Evolutionary conservation across 1,140 invertebrate genomes (phyloP), one percentile per base, ranked within the genome.

Genomic region (Drosophila willistoni): DNA sequence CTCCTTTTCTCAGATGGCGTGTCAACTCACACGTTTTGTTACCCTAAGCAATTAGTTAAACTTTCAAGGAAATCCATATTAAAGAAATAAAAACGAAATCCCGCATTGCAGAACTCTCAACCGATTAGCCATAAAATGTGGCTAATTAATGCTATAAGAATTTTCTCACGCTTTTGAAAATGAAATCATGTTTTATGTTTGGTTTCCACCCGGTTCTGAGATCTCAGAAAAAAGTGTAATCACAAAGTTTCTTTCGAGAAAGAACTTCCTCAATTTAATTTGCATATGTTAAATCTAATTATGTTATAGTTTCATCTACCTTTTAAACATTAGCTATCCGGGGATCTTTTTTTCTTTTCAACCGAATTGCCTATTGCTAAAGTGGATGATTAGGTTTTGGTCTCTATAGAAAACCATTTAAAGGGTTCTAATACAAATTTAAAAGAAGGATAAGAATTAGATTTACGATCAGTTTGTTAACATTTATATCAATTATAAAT

Each of bases 71-170:
- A 19, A 59, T 19, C 22, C 9, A 22, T 29, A 29, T 29, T 29
- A 4, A 47, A 19, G 3, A 51, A 12, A 51, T 1, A 65, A 62
- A 13, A 39, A 39, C 12, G 36, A 39, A 12, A 25, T 44, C 47
- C 14, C 34, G 44, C 12, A 56, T 19, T 56, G 51, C 62, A 22
- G 34, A 41, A 57, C 56, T 59, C 70, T 70, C 67, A 70, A 62
- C 66, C 77, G 83, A 87, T 87, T 79, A 70, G 57, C 67, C 77
- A 72, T 36, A 77, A 82, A 76, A 36, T 54, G 10, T 64, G 54
- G 68, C 84, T 89, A 87, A 87, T 87, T 87, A 87, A 87, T 89
- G 83, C 84, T 67, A 80, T 80, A 77, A 68, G 84, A 83, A 83
- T 87, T 89, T 87, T 87, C 83, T 87, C 83, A 87, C 83, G 84